These are phyloP conservation scores for Numida meleagris DNA, from an alignment of 2,113 vertebrate species.

Conservation along the genomic window DNA sequence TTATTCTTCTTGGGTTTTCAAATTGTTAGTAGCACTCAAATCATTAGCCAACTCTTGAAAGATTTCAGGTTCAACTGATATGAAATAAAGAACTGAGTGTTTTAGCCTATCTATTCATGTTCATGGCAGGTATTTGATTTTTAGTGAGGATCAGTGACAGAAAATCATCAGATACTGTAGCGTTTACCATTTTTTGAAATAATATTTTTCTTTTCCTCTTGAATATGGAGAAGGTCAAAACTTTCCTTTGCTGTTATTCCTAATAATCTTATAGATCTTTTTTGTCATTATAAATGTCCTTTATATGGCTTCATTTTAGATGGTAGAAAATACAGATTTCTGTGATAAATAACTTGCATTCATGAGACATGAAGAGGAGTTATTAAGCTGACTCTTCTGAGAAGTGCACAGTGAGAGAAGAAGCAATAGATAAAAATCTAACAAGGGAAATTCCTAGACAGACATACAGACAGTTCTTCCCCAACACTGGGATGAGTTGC, in stretches of 20 bases:
- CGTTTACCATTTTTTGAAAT: neutral
- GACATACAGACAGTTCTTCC: rapidly evolving
- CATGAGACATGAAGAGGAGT: neutral
- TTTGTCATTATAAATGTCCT: neutral
- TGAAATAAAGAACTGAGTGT: neutral
- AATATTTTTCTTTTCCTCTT: neutral
- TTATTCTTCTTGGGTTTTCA: neutral
- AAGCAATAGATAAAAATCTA: neutral
- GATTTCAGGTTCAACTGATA: neutral
- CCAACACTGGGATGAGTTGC: neutral
- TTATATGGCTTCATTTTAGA: neutral
- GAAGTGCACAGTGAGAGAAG: neutral
- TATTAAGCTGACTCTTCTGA: neutral
- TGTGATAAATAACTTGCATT: neutral
- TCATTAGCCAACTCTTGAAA: neutral
- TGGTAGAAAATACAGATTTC: neutral
- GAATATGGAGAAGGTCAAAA: neutral
- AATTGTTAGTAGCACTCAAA: neutral
- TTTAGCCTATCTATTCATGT: neutral
- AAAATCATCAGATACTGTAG: neutral
- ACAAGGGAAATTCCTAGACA: neutral
- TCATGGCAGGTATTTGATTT: neutral
- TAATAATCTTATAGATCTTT: neutral
- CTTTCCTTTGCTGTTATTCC: neutral
- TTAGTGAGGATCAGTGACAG: neutral